Conservation (phyloP, 2,797 vertebrate genomes). For the Gymnothorax reevesii region DNA sequence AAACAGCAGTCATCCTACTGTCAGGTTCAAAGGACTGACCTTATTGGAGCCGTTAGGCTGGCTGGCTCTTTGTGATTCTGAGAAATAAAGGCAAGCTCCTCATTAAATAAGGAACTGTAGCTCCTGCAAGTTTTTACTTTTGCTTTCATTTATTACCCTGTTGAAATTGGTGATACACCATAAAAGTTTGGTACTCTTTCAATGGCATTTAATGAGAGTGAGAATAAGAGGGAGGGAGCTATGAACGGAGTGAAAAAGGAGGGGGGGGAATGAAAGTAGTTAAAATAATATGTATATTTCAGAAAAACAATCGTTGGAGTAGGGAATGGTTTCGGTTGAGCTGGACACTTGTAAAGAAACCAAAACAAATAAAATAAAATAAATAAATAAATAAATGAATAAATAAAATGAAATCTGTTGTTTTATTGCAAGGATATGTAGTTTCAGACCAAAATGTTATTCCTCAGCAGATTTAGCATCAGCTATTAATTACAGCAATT, state of each 20-base stretch:
- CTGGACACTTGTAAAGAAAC: neutral
- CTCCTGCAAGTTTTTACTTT: neutral
- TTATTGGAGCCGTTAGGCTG: neutral
- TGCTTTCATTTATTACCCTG: neutral
- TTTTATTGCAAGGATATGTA: constrained; percentile 14
- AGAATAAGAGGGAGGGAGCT: neutral
- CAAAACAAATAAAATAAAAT: neutral
- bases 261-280: neutral
- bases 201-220: neutral
- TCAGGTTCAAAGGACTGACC: neutral
- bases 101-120: neutral
- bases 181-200: neutral
- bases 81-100: neutral
- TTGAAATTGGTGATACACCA: neutral
- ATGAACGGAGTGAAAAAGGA: neutral
- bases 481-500: constrained; percentile 56
- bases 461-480: constrained; percentile 47
- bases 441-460: constrained; percentile 47
- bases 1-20: constrained; percentile 11
- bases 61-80: neutral
- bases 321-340: neutral
- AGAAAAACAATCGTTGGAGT: neutral
- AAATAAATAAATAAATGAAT: neutral
- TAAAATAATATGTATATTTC: neutral
- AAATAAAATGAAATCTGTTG: neutral